These are phyloP conservation scores for Zoanthus gigantus DNA, from an alignment of 92 coral and sea anemone species.

Conservation along the genomic window DNA sequence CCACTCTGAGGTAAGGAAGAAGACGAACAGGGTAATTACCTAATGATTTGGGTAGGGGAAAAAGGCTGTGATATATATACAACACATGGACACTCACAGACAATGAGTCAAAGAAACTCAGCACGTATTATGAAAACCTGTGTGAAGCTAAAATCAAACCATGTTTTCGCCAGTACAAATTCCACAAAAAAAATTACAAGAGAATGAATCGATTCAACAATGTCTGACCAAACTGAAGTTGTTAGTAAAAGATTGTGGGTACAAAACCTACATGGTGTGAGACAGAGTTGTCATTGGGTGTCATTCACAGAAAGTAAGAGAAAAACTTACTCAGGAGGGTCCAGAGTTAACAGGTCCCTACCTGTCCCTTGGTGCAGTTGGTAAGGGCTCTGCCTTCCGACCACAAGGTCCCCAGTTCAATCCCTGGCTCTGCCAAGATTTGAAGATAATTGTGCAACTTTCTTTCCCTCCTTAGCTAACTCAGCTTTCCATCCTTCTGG, in stretches of 20 bases:
- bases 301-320: slow-evolving; percentile 22
- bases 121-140: slow-evolving; percentile 8
- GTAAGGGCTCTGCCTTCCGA: no score
- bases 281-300: slow-evolving; percentile 49
- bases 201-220: slow-evolving; percentile 14
- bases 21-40: slow-evolving; percentile 58
- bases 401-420: no score
- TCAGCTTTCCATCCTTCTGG: no score
- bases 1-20: slow-evolving; percentile 58
- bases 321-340: slow-evolving; percentile 58
- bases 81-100: slow-evolving; percentile 29
- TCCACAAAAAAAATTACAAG: slow-evolving; percentile 32
- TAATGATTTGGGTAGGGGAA: slow-evolving; percentile 71
- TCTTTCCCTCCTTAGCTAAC: no score
- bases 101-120: slow-evolving; percentile 37
- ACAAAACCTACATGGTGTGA: slow-evolving; percentile 46
- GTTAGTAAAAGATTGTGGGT: slow-evolving; percentile 43
- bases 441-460: no score
- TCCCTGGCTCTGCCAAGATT: no score
- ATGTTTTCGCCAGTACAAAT: slow-evolving; percentile 40
- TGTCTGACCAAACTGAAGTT: slow-evolving; percentile 19
- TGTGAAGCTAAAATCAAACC: slow-evolving; percentile 40
- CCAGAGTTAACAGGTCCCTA: slow-evolving; percentile 52
- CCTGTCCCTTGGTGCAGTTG: no score
- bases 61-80: slow-evolving; percentile 58